Conservation (phyloP, 92 coral and sea anemone genomes). For the Zoanthus solanderi region DNA sequence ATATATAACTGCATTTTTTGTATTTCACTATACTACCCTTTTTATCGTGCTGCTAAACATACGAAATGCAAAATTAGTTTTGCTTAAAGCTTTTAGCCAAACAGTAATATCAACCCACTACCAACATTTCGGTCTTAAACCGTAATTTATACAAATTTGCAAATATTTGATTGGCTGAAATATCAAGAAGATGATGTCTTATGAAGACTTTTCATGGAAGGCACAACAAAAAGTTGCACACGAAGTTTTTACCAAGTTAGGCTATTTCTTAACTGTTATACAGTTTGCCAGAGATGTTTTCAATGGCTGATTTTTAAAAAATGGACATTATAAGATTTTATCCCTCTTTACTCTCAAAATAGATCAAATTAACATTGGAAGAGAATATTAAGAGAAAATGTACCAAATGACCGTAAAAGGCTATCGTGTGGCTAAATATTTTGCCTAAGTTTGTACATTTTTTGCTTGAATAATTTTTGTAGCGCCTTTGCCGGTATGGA, state of each 20-base stretch:
- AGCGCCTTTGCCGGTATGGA: neutral
- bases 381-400: neutral
- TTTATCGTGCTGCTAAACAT: neutral
- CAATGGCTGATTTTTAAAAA: too few relatives aligned
- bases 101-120: neutral
- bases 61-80: neutral
- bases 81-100: neutral
- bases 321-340: too few relatives aligned
- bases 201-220: neutral
- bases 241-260: neutral
- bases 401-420: neutral
- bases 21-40: neutral
- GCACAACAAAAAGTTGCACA: neutral
- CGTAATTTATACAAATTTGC: neutral
- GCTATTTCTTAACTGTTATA: neutral
- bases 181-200: neutral
- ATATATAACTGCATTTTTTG: neutral
- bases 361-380: too few relatives aligned
- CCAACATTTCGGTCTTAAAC: neutral
- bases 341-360: too few relatives aligned
- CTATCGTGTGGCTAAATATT: too few relatives aligned
- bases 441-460: too few relatives aligned
- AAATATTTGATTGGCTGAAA: slow-evolving; percentile 13
- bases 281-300: neutral
- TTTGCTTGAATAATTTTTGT: neutral